Conservation (phyloP, 1,140 invertebrate species). For the Papilio machaon region DNA sequence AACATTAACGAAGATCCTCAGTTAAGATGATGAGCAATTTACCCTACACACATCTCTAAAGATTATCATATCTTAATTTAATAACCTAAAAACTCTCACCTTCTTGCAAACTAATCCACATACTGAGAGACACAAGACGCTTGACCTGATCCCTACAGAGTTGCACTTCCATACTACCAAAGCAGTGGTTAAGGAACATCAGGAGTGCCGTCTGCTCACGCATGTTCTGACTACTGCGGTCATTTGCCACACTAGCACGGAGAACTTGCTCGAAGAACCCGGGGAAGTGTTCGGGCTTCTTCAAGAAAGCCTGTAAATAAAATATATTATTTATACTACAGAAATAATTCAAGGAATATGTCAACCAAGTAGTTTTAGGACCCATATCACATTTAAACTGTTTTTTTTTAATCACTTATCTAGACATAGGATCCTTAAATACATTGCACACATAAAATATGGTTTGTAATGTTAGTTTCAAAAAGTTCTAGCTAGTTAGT, state of each 20-base stretch:
- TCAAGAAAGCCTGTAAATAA: constrained; percentile 88
- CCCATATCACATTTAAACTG: no score
- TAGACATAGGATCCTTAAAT: no score
- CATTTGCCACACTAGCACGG: constrained; percentile 84
- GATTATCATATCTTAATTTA: neutral
- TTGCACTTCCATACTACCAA: constrained; percentile 98
- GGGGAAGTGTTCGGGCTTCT: constrained; percentile 90
- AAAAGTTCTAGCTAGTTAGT: no score
- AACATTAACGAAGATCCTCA: no score
- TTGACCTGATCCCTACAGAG: constrained; percentile 96
- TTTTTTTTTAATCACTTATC: no score
- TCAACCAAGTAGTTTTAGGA: neutral
- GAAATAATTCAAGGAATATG: neutral
- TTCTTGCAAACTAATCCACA: constrained; percentile 96
- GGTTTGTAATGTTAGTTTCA: no score
- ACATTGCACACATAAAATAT: no score
- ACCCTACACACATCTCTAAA: neutral
- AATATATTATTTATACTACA: constrained; percentile 3
- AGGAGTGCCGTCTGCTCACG: constrained; percentile 94
- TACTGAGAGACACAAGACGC: constrained; percentile 94
- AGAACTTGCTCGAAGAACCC: constrained; percentile 95
- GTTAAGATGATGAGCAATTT: no score
- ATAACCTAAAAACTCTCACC: constrained; percentile 79
- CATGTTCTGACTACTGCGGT: constrained; percentile 82
- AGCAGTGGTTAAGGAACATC: constrained; percentile 97